Percentiles rank a stretch among this genome's conserved stretches.
phyloP scores from a whole-genome alignment of 1,140 invertebrate species.

The Drosophila yakuba region DNA sequence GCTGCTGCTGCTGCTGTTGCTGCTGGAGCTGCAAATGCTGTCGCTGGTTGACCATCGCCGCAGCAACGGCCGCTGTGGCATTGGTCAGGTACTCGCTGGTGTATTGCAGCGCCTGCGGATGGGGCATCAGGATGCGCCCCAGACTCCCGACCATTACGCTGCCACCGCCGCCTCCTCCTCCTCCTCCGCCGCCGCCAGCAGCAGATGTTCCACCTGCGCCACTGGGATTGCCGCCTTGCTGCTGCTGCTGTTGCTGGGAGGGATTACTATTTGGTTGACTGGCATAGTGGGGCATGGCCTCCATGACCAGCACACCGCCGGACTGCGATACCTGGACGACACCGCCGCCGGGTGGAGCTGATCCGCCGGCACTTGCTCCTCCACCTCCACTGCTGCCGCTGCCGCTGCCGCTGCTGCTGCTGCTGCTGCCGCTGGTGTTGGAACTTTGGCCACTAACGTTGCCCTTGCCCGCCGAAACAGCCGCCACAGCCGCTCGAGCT shows the following conservation, averaged over 20 bases:
- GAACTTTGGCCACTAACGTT: slow-evolving; percentile 14
- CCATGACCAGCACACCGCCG: slow-evolving; percentile 70
- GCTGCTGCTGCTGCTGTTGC: slow-evolving; percentile 52
- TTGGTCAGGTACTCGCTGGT: slow-evolving; percentile 74
- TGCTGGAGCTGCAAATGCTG: slow-evolving; percentile 44
- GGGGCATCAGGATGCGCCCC: slow-evolving; percentile 56
- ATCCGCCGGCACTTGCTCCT: slow-evolving; percentile 2
- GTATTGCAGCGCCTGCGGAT: slow-evolving; percentile 60
- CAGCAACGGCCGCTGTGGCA: slow-evolving; percentile 40
- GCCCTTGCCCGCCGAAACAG: slow-evolving; percentile 9
- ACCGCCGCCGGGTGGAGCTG: slow-evolving; percentile 31
- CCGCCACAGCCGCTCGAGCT: slow-evolving; percentile 45
- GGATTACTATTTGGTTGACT: slow-evolving; percentile 54
- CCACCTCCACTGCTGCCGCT: not conserved
- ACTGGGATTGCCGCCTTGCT: slow-evolving; percentile 22
- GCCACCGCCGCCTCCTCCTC: slow-evolving; percentile 11
- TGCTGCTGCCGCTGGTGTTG: slow-evolving; percentile 6
- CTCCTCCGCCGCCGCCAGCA: slow-evolving; percentile 17
- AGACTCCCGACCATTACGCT: slow-evolving; percentile 59
- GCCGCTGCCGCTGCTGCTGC: slow-evolving; percentile 5
- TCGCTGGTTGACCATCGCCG: slow-evolving; percentile 54
- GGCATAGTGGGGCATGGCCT: slow-evolving; percentile 69
- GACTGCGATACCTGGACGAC: slow-evolving; percentile 67
- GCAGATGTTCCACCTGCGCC: slow-evolving; percentile 13
- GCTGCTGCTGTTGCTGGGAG: slow-evolving; percentile 44